Percentiles rank a stretch among this genome's conserved stretches.
Evolutionary conservation across 1,140 invertebrate genomes (phyloP).

Genomic region (Lordiphosa clarofinis): DNA sequence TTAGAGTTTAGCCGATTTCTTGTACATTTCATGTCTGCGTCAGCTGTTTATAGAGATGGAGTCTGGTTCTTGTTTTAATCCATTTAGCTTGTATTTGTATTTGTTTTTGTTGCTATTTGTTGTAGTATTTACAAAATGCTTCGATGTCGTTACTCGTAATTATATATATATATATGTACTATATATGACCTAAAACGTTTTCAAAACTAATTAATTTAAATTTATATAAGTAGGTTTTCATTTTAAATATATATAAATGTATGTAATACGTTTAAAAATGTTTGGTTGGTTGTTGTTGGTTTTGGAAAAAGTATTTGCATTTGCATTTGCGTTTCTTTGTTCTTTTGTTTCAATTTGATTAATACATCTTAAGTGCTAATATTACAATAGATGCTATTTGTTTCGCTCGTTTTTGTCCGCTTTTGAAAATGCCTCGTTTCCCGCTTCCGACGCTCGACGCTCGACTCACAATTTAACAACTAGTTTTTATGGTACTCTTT

Average conservation of each 20-base stretch:
- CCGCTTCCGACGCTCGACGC: neutral
- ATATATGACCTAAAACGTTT: constrained; percentile 67
- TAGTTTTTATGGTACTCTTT: constrained; percentile 48
- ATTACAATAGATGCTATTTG: constrained; percentile 70
- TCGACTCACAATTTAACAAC: constrained; percentile 17
- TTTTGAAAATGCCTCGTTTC: constrained; percentile 32
- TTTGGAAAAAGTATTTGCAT: constrained; percentile 66
- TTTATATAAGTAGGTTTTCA: constrained; percentile 54
- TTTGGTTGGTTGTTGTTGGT: constrained; percentile 28
- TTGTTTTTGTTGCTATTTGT: constrained; percentile 40
- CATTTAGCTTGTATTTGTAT: constrained; percentile 15
- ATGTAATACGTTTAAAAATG: constrained; percentile 53
- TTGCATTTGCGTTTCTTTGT: constrained; percentile 32
- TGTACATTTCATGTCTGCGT: too few species aligned
- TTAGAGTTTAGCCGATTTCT: too few species aligned
- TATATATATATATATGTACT: constrained; percentile 25
- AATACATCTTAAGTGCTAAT: constrained; percentile 68
- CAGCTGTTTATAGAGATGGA: too few species aligned
- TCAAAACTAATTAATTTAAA: constrained; percentile 69
- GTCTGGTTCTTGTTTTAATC: neutral
- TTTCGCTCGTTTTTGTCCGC: constrained; percentile 40
- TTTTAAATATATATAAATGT: constrained; percentile 53
- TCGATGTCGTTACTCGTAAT: constrained; percentile 67
- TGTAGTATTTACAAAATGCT: constrained; percentile 74
- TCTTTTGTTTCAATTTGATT: constrained; percentile 64